Base-by-base conservation (phyloP, 2,888 invertebrate genomes). In the Cheilosia grossa region DNA sequence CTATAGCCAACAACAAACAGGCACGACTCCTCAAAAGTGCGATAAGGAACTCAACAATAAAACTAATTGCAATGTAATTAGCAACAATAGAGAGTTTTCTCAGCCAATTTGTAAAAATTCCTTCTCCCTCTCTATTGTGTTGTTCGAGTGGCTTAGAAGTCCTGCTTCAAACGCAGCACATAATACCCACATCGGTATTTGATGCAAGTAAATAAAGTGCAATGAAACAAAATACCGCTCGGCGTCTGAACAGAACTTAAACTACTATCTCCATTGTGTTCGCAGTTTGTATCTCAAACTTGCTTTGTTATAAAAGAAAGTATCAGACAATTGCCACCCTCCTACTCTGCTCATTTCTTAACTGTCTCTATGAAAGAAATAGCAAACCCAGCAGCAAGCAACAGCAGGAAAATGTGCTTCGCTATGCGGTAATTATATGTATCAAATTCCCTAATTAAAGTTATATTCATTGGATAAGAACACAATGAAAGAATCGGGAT, bases 401-500 rank as follows among this genome's bases (percentile, higher is more conserved):
- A 10, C 44, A 42, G 40, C 37, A 59, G 21, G 19, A 61, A 70
- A 70, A 70, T 63, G 63, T 70, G 63, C 64, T 64, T 64, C 67
- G 58, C 30, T 59, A 59, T 59, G 75, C 67, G 19, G 54, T 67
- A 73, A 78, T 78, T 78, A 78, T 78, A 78, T 72, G 63, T 66
- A 85, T 17, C 56, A 67, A 77, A 80, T 72, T 75, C 40, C 61
- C 75, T 67, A 81, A 81, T 81, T 77, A 81, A 85, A 81, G 49
- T 80, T 83, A 47, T 74, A 70, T 66, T 80, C 74, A 80, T 70
- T 64, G 59, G 83, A 66, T 63, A 40, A 54, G 33, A 47, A 49
- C 67, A 67, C 78, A 83, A 79, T 79, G 51, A 73, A 33, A 40
- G 19, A 30, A 30, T 61, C 54, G 17, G 49, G 37, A 27, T n/a